Conservation (phyloP, 2,113 vertebrate species). For the Pristiophorus japonicus region DNA sequence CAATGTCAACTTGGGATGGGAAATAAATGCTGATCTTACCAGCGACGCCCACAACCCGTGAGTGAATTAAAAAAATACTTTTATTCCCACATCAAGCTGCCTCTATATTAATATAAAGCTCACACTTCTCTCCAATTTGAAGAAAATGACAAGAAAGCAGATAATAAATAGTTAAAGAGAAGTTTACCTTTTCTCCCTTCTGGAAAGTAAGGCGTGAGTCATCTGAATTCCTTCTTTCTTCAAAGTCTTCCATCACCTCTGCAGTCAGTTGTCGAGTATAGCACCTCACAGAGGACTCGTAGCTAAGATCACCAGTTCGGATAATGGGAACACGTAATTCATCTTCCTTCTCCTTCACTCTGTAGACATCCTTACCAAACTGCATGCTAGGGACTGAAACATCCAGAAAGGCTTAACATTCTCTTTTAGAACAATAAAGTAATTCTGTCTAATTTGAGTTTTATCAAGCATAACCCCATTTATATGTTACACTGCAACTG, state of each 20-base stretch:
- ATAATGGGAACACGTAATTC: conserved; percentile 71
- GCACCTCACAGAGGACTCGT: conserved; percentile 81
- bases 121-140: not conserved
- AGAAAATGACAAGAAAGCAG: not conserved
- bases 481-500: not conserved
- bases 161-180: not conserved
- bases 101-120: not conserved
- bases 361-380: conserved; percentile 74
- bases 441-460: not conserved
- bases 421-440: not conserved
- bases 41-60: not conserved
- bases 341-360: conserved; percentile 72
- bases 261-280: conserved; percentile 81
- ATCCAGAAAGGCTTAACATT: not conserved
- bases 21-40: not conserved
- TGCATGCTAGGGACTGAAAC: conserved; percentile 90
- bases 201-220: conserved; percentile 78
- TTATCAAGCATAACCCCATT: not conserved
- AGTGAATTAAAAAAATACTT: not conserved
- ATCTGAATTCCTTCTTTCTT: conserved; percentile 77
- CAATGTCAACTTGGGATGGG: not conserved
- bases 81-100: not conserved
- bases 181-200: conserved; percentile 81
- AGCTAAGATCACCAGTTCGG: conserved; percentile 80
- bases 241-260: conserved; percentile 77